Percentiles rank a stretch among this genome's conserved stretches.
Evolutionary conservation across 2,797 vertebrate genomes (phyloP).

Genomic region (Loriculus beryllinus): DNA sequence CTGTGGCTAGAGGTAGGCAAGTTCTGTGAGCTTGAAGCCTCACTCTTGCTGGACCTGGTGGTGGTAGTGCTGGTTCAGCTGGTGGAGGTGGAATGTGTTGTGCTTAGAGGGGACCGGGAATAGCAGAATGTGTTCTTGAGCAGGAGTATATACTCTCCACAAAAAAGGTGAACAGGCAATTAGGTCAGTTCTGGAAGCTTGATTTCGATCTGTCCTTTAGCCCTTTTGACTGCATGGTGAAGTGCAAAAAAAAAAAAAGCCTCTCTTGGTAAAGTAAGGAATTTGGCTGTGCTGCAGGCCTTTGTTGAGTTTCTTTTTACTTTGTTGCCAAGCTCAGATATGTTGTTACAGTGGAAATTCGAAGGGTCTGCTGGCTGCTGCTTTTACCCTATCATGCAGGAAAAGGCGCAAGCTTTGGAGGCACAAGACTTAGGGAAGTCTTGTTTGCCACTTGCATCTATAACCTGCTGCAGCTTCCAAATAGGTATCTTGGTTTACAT

Average conservation of each 20-base stretch:
- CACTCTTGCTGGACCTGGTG: background rate
- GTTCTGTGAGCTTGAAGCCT: background rate
- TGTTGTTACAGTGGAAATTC: background rate
- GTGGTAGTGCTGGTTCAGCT: background rate
- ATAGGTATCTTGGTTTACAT: background rate
- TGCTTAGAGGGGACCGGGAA: background rate
- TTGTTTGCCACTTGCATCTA: background rate
- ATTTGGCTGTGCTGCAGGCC: background rate
- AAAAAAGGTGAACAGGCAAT: background rate
- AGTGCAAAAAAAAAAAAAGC: background rate
- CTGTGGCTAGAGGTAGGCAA: background rate
- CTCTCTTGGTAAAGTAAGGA: background rate
- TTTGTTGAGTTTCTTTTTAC: background rate
- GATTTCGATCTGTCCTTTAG: background rate
- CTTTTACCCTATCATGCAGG: background rate
- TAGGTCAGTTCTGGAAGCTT: background rate
- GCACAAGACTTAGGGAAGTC: background rate
- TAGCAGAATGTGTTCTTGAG: background rate
- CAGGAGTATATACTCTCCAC: background rate
- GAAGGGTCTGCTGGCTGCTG: background rate
- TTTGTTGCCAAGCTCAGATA: background rate
- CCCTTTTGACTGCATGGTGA: background rate
- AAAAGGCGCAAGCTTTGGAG: background rate
- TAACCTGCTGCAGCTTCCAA: background rate
- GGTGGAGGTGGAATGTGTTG: background rate